These are phyloP conservation scores for Psittacula derbiana DNA, from an alignment of 2,797 vertebrate genomes.

Conservation along the genomic window DNA sequence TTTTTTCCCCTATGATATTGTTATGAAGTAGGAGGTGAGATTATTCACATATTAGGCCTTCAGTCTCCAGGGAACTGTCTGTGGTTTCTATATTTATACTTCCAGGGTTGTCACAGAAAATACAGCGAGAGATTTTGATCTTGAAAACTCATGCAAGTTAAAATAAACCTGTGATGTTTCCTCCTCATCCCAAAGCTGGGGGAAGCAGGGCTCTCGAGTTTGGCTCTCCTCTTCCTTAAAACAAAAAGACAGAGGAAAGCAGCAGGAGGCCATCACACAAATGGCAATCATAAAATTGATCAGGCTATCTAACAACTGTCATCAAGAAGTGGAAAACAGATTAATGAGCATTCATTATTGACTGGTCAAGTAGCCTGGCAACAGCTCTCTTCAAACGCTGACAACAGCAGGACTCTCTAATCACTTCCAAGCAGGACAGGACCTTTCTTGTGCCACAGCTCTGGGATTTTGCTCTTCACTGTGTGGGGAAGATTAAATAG, in stretches of 20 bases:
- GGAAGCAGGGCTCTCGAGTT: neutral
- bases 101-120: conserved; percentile 24
- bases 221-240: neutral
- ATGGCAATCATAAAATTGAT: conserved; percentile 42
- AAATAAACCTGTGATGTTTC: neutral
- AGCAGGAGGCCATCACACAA: conserved; percentile 1
- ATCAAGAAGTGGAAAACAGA: neutral
- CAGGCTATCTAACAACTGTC: conserved; percentile 44
- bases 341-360: conserved; percentile 37
- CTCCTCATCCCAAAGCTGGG: neutral
- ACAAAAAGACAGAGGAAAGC: neutral
- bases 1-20: neutral
- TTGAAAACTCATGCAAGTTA: conserved; percentile 6
- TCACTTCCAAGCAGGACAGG: neutral
- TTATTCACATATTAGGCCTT: conserved; percentile 60
- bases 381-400: neutral
- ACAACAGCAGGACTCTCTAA: neutral
- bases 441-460: neutral
- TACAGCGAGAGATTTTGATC: conserved; percentile 30
- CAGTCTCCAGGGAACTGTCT: conserved; percentile 41
- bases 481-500: neutral
- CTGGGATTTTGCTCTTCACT: neutral
- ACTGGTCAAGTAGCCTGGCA: conserved; percentile 32
- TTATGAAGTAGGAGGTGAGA: conserved; percentile 60
- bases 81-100: conserved; percentile 50